Evolutionary conservation across 2,797 vertebrate species (phyloP), one percentile per base, ranked within the genome.

Genomic region (Typhlichthys subterraneus): DNA sequence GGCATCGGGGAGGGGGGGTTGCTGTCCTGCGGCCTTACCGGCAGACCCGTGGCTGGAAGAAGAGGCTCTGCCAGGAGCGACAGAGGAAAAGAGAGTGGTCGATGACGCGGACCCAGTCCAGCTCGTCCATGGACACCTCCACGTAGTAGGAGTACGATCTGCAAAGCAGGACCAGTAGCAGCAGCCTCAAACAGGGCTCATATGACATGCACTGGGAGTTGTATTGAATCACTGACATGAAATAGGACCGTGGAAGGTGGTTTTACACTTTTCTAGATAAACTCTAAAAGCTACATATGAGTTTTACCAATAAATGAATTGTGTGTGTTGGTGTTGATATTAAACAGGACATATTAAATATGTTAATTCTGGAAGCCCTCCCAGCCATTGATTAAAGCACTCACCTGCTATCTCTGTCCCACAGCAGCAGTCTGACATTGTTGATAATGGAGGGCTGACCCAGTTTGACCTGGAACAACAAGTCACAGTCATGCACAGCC

Each of bases 41-140:
- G 95, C 97, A 98, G 60, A 99, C 96, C 8, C 94, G 90, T 0
- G 97, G 94, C 47, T 94, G 91, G 85, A 99, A 99, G 88, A 93
- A 98, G 0, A 99, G 92, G 73, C 95, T 96, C 88, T 99, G 97
- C 97, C 97, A 99, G 11, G 97, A 99, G 53, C 97, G 95, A 84
- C 97, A 99, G 13, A 98, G 94, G 62, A 92, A 96, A 73, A 95
- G 96, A 0, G 97, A 96, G 79, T 99, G 97, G 88, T 98, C 96
- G 0, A 97, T 94, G 15, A 99, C 96, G 1, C 97, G 93, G 48
- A 98, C 94, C 97, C 97, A 99, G 83, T 99, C 97, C 84, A 98
- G 90, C 83, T 99, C 97, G 61, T 99, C 97, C 97, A 99, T 99
- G n/a, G 97, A 99, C 19, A 99, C 96, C 76, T 99, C 97, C n/a